Base-by-base conservation (phyloP, 2,797 vertebrate species). In the Scolopax bukidnonensis region DNA sequence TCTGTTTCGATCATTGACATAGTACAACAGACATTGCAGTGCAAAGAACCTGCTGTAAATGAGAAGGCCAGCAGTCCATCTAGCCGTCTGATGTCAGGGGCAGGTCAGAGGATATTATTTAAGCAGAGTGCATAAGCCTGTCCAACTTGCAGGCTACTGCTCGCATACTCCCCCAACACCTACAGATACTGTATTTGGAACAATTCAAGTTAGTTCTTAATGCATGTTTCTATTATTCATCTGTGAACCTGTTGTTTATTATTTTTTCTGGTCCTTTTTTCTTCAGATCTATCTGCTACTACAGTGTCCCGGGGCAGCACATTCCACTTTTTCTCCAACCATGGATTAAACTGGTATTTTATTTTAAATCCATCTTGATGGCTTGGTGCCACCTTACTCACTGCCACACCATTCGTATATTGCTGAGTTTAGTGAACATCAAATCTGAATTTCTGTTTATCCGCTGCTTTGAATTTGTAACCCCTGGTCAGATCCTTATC, bases 391-490 rank as follows among this genome's bases (percentile, higher is more conserved):
- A 40, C 32, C 38, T 85, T 51, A 45, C 15, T 67, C 24, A 23
- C 13, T 90, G 43, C n/a, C 0, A 0, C 19, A 78, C 25, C 41
- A 59, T 74, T 67, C 0, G 0, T 47, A 8, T 43, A 1, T 45
- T 89, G 36, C 21, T 45, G 30, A 56, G 11, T 74, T 86, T 63
- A 67, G 28, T 38, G 67, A 73, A 41, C 4, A 87, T 27, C 17
- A 41, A 5, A 18, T 83, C 32, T 84, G 9, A 12, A n/a, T 59
- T 90, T 71, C 45, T 1, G 0, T 45, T 71, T 56, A 27, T 68
- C 23, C 40, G 7, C 7, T 19, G 9, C 16, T 81, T 19, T 67
- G 51, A 75, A 53, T 70, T 92, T 3, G 0, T 75, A 89, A 75
- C 1, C 5, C 6, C 9, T 50, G 18, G 2, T 71, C 19, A 56